These are phyloP conservation scores for Rhinophrynus dorsalis DNA, from an alignment of 2,797 vertebrate genomes.

Conservation along the genomic window DNA sequence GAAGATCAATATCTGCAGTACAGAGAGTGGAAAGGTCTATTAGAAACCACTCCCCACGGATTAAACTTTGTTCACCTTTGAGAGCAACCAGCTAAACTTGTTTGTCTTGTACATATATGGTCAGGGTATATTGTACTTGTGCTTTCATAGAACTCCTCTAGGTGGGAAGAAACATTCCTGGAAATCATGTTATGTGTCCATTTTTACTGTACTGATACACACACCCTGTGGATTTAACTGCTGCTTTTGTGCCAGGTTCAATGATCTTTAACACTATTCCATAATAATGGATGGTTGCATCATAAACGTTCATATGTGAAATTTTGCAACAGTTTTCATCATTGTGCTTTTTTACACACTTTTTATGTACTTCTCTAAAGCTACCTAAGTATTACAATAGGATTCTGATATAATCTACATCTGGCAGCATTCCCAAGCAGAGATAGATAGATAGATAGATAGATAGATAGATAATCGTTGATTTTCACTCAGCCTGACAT, in stretches of 20 bases:
- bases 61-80: not conserved
- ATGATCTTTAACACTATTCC: not conserved
- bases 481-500: too few relatives aligned
- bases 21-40: not conserved
- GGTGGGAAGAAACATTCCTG: conserved; percentile 23
- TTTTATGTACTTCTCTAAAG: not conserved
- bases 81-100: not conserved
- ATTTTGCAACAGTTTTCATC: too few relatives aligned
- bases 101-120: conserved; percentile 7
- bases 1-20: not conserved
- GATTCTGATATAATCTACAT: not conserved
- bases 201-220: conserved; percentile 15
- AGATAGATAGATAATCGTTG: too few relatives aligned
- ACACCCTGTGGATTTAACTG: not conserved
- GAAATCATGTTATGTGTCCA: conserved; percentile 3
- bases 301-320: not conserved
- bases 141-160: conserved; percentile 25
- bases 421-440: too few relatives aligned
- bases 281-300: not conserved
- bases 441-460: too few relatives aligned
- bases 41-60: not conserved
- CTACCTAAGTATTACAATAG: not conserved
- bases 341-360: not conserved
- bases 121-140: conserved; percentile 9
- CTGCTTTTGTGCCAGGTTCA: not conserved